Evolutionary conservation across 2,113 vertebrate genomes (phyloP).

Genomic region (Tupaia chinensis): DNA sequence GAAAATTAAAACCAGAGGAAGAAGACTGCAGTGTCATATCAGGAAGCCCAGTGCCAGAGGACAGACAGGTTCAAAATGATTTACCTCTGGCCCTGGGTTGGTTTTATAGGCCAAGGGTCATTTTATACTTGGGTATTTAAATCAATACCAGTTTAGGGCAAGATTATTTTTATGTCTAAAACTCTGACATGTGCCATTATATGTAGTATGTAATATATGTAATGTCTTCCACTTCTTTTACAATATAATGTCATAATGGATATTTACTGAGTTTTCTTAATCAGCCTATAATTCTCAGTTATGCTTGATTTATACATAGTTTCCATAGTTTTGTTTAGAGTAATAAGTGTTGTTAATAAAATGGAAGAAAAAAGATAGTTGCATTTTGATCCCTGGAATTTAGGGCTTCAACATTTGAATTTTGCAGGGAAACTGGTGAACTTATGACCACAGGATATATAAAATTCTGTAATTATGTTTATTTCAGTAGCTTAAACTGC

Average conservation of each 20-base stretch:
- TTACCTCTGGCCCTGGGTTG: constrained; percentile 77
- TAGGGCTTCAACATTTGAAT: neutral
- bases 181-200: constrained; percentile 82
- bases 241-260: constrained; percentile 82
- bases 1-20: constrained; percentile 68
- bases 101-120: constrained; percentile 81
- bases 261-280: constrained; percentile 82
- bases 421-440: neutral
- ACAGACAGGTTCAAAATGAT: constrained; percentile 46
- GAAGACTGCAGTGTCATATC: constrained; percentile 56
- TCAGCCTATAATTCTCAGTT: constrained; percentile 70
- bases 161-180: constrained; percentile 82
- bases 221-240: constrained; percentile 78
- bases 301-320: constrained; percentile 75
- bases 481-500: neutral
- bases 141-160: constrained; percentile 79
- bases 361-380: neutral
- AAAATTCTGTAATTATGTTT: neutral
- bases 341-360: constrained; percentile 61
- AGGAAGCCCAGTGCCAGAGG: constrained; percentile 78
- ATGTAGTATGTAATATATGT: constrained; percentile 84
- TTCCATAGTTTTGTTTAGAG: constrained; percentile 60
- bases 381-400: neutral
- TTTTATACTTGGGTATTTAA: constrained; percentile 76
- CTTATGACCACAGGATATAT: neutral